A percentile compares a stretch with the other conserved stretches of the same genome.
Conservation (phyloP, 1,140 invertebrate genomes). For the Drosophila paulistorum region DNA sequence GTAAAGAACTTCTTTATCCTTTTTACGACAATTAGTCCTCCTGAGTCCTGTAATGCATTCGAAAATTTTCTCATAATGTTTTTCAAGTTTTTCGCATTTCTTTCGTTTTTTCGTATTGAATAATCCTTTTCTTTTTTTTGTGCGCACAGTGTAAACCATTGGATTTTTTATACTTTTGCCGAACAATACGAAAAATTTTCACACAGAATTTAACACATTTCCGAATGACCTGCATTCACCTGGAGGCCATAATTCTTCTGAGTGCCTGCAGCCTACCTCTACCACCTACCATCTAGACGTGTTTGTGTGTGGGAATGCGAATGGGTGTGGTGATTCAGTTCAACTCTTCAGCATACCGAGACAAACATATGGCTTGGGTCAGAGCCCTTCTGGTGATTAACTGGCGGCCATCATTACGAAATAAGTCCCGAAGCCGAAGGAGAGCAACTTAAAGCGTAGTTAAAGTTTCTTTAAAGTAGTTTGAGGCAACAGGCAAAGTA, state of each 20-base stretch:
- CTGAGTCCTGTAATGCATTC: too few relatives aligned
- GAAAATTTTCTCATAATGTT: neutral
- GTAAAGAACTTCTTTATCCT: too few relatives aligned
- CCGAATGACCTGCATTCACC: slow-evolving; percentile 29
- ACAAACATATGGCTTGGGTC: slow-evolving; percentile 18
- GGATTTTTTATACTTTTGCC: neutral
- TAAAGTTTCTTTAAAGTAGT: slow-evolving; percentile 70
- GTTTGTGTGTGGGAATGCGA: neutral
- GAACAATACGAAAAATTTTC: slow-evolving; percentile 41
- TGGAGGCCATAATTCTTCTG: slow-evolving; percentile 47
- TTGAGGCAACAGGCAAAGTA: slow-evolving; percentile 44
- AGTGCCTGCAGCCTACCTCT: slow-evolving; percentile 15
- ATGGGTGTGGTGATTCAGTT: slow-evolving; percentile 3
- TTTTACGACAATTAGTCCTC: too few relatives aligned
- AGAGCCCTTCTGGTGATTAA: slow-evolving; percentile 49
- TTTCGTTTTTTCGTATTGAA: neutral
- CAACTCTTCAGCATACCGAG: slow-evolving; percentile 1
- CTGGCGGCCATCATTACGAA: slow-evolving; percentile 48
- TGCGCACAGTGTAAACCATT: neutral
- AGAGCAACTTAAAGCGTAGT: slow-evolving; percentile 58
- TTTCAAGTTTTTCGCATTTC: neutral
- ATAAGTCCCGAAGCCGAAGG: slow-evolving; percentile 4
- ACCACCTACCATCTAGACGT: neutral
- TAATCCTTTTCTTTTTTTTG: neutral
- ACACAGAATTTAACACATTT: slow-evolving; percentile 58